Evolutionary conservation across 2,113 vertebrate species (phyloP), one percentile per base, ranked within the genome.

Genomic region (Gambusia affinis): DNA sequence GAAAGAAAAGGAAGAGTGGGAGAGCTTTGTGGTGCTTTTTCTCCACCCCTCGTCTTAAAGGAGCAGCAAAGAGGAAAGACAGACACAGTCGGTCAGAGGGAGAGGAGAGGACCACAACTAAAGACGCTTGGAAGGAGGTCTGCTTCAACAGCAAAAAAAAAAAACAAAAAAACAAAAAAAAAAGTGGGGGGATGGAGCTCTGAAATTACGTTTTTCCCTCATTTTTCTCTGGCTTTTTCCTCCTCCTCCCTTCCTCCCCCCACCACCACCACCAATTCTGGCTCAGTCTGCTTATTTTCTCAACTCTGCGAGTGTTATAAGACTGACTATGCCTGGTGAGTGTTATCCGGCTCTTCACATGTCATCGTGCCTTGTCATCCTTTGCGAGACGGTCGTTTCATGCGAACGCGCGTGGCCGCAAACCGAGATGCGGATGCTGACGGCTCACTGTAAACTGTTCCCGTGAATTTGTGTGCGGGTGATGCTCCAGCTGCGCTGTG

Each of bases 281-380:
- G 42, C 74, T 81, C 79, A 75, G 64, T 76, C 83, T 22, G 60
- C 74, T 35, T 70, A 64, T 78, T 86, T 75, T 83, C 85, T 75
- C 73, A 42, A 44, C 88, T 79, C 76, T 70, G 83, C 73, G 82
- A 83, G 80, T 84, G 88, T 86, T 89, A 78, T 76, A 83, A 90
- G 87, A 91, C 90, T 88, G 79, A 92, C 75, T 81, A 95, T 95
- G 94, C 85, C 85, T 85, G 93, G 94, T 95, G 90, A 95, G 94
- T 93, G 87, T 72, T 76, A n/a, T 75, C 60, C 64, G 74, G 69
- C 79, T 75, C 76, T 76, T 78, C 79, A 87, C 87, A 66, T 87
- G 86, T 81, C 83, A 70, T 81, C 83, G 69, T 63, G 71, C 62
- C 31, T 77, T 65, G 27, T 76, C 44, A 10, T 75, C 77, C 68